These are phyloP conservation scores for Palaemon carinicauda DNA, from an alignment of 1,140 invertebrate genomes.

Conservation along the genomic window DNA sequence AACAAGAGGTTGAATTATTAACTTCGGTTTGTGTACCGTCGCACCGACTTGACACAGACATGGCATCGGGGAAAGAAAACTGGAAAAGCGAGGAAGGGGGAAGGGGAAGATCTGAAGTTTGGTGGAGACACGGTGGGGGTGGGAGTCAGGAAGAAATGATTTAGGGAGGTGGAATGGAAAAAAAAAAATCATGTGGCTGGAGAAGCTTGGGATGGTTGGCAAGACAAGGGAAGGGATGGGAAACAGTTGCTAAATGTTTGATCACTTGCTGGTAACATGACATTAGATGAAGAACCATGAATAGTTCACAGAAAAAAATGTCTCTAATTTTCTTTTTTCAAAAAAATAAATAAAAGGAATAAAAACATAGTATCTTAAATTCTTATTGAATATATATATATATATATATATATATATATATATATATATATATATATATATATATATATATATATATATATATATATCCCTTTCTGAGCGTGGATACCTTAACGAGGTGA, in stretches of 20 bases:
- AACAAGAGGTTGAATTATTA: slow-evolving; percentile 50
- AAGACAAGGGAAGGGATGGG: background rate
- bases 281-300: background rate
- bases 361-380: too few relatives aligned
- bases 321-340: too few relatives aligned
- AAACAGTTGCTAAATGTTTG: background rate
- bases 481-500: too few relatives aligned
- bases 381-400: background rate
- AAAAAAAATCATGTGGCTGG: background rate
- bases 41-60: background rate
- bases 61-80: background rate
- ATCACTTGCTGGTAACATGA: too few relatives aligned
- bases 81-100: background rate
- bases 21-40: slow-evolving; percentile 32
- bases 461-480: too few relatives aligned
- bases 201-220: background rate
- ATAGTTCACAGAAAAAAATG: background rate
- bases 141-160: background rate
- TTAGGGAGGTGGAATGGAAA: background rate
- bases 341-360: background rate
- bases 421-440: background rate
- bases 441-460: background rate
- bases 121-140: background rate
- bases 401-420: background rate
- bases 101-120: background rate